Conservation (phyloP, 2,888 invertebrate genomes). For the Teleiodes luculella region DNA sequence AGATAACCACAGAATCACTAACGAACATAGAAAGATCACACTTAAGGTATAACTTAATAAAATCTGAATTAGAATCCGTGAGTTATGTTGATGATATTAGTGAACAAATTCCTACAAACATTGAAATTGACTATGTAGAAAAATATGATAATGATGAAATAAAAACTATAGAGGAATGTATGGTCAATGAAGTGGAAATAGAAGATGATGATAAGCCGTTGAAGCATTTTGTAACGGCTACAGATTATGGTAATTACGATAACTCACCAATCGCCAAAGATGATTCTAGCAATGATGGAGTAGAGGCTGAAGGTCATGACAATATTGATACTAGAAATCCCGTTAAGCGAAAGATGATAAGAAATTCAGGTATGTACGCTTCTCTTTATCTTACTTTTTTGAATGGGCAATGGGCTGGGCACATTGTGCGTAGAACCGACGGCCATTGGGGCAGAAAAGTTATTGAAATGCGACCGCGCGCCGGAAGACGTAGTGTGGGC, state of each 20-base stretch:
- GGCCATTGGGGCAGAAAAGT: no score
- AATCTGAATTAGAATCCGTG: background rate
- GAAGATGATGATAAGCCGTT: constrained; percentile 5
- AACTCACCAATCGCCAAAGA: background rate
- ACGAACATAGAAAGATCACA: background rate
- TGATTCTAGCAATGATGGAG: background rate
- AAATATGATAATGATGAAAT: background rate
- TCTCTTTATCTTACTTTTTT: no score
- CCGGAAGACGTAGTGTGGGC: no score
- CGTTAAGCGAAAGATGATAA: background rate
- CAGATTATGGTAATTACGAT: background rate
- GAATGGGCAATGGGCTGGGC: no score
- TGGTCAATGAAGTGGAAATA: background rate
- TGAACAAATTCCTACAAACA: background rate
- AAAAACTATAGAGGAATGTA: background rate
- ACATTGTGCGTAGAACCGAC: no score
- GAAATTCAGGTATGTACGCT: background rate
- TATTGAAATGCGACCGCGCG: no score
- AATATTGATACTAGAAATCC: background rate
- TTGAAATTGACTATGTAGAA: background rate
- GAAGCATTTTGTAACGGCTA: background rate
- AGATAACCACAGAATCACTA: background rate
- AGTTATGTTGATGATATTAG: background rate
- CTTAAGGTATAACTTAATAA: background rate
- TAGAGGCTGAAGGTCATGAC: no score